Evolutionary conservation across 2,888 invertebrate species (phyloP), one percentile per base, ranked within the genome.

Genomic region (Lordiphosa fenestrarum): DNA sequence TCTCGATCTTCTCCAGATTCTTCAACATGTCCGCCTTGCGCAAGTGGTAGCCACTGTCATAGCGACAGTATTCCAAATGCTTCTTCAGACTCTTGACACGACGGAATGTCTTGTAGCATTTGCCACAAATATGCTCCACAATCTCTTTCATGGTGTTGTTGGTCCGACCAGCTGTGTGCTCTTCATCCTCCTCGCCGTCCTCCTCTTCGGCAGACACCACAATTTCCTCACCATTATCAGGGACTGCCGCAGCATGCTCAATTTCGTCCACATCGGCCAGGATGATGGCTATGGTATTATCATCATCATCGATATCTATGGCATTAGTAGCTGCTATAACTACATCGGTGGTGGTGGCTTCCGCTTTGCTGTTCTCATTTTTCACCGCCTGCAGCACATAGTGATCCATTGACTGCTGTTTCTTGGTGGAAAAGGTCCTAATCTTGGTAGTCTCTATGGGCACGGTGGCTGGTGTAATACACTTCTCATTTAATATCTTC

Each of bases 71-170:
- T 35, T 86, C 86, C 54, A 89, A 62, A 56, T 89, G 89, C 13
- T 86, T 88, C 50, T 87, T 85, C 0, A 89, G 53, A n/a, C 83
- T 81, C 80, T 89, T 86, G 7, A 89, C 65, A 3, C 86, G 77
- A 5, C 86, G 74, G 63, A 89, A 89, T n/a, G 86, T 81, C 58
- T 86, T 87, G 54, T 80, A 87, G 62, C 90, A 90, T 59, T 89
- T 89, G 10, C 88, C 89, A 33, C 90, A 90, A n/a, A 90, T 86
- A 63, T 90, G 90, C 55, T 89, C 89, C 3, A 88, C 71, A 41
- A 88, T 82, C 53, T 89, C 89, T 39, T 87, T 82, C 0, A 84
- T 82, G 4, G 75, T 73, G 2, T 50, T 66, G 19, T 38, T 30
- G 1, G 38, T 48, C 19, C 49, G 61, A 5, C 52, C 71, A 1